Base-by-base conservation (phyloP, 2,888 invertebrate species). In the Cylloceria caligata region DNA sequence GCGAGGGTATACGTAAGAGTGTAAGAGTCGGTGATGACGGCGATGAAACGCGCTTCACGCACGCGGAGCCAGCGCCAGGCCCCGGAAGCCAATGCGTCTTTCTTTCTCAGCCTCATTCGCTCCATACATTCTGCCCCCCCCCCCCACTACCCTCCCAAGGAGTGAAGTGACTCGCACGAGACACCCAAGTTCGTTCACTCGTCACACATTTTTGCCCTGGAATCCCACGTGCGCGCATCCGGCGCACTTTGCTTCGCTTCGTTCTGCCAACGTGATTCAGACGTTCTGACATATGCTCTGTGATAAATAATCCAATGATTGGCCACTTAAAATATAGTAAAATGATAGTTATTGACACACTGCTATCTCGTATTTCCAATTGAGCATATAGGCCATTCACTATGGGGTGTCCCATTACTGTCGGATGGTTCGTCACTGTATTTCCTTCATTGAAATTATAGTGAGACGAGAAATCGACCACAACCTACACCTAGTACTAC, bases 141-240 rank as follows among this genome's bases (percentile, higher is more conserved):
- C 34, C 49, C 27, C 27, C n/a, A 0, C 9, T 9, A 19, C 60
- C 34, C 45, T n/a, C n/a, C n/a, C n/a, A n/a, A n/a, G n/a, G 60
- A 13, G 0, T 5, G 7, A 52, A 68, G 52, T 39, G 24, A 62
- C 55, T 67, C 49, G 45, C 36, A 39, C 76, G 68, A 77, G 47
- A 65, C 64, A 62, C 64, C 78, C 81, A 81, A 86, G 82, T 86
- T 82, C 80, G 73, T 86, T 82, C 76, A 80, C 84, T 86, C 84
- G 86, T 84, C 82, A 85, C 80, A 87, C 80, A 86, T 87, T 87
- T 87, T 82, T 86, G 83, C 84, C 76, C 87, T 76, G 83, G 78
- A 86, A 87, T 86, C 84, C 84, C 83, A 83, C 83, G 84, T 80
- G 79, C 76, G 79, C 80, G 76, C 65, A 84, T 84, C 80, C 78